phyloP scores from a whole-genome alignment of 2,797 vertebrate species.

The Caiman crocodilus region DNA sequence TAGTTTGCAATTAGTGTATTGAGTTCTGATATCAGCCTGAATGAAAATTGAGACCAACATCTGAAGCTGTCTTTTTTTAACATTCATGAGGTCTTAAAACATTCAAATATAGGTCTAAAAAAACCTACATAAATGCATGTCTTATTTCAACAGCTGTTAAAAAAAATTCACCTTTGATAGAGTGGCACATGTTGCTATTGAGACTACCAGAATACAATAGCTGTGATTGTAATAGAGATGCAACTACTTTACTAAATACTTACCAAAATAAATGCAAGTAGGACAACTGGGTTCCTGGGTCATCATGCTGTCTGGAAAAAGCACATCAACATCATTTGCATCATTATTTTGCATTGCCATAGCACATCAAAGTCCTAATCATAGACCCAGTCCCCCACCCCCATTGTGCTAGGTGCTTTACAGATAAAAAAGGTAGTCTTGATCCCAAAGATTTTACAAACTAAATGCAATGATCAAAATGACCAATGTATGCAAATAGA shows the following conservation, averaged over 20 bases:
- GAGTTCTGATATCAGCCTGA: constrained; percentile 60
- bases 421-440: too few species aligned
- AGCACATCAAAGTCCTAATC: too few species aligned
- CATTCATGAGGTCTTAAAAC: neutral
- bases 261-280: neutral
- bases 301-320: neutral
- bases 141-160: constrained; percentile 31
- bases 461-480: too few species aligned
- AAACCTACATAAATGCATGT: constrained; percentile 43
- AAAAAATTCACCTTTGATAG: constrained; percentile 28
- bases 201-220: neutral
- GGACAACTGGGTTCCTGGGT: neutral
- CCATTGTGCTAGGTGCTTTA: too few species aligned
- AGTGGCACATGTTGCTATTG: neutral
- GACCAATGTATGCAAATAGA: too few species aligned
- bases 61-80: neutral
- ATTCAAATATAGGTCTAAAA: neutral
- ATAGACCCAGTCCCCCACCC: too few species aligned
- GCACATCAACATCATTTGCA: too few species aligned
- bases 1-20: constrained; percentile 65
- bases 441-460: too few species aligned
- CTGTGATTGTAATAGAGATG: neutral
- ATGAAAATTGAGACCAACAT: constrained; percentile 47
- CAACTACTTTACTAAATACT: neutral
- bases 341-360: too few species aligned